Evolutionary conservation across 2,113 vertebrate species (phyloP).

Genomic region (Sturnus vulgaris): DNA sequence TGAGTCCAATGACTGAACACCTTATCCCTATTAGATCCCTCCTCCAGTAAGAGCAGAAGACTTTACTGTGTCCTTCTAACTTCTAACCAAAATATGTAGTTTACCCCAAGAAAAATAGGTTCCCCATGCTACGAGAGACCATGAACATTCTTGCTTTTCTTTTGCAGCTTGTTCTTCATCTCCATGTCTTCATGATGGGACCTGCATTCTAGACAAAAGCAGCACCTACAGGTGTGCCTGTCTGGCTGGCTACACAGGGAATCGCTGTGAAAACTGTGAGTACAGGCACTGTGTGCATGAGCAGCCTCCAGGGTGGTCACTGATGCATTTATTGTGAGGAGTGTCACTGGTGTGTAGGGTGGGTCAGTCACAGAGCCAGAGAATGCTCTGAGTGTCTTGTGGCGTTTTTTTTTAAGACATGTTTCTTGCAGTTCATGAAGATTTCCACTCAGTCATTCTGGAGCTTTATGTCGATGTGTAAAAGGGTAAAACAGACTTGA

Average conservation of each 20-base stretch:
- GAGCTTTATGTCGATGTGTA: not conserved
- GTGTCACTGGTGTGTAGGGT: not conserved
- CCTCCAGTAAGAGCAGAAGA: not conserved
- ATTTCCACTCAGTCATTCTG: not conserved
- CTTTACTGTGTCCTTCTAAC: not conserved
- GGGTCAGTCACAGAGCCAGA: not conserved
- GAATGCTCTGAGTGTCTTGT: not conserved
- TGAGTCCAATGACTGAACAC: too few relatives aligned
- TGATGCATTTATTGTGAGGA: not conserved
- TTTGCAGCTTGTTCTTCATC: slow-evolving; percentile 88
- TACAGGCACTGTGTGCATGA: not conserved
- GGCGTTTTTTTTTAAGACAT: not conserved
- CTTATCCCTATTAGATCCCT: not conserved
- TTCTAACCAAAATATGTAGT: not conserved
- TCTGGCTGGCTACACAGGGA: slow-evolving; percentile 91
- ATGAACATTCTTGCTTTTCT: slow-evolving; percentile 21
- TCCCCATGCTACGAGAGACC: not conserved
- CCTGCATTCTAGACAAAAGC: slow-evolving; percentile 82
- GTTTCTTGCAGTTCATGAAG: not conserved
- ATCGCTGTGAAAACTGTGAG: slow-evolving; percentile 90
- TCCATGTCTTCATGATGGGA: slow-evolving; percentile 93
- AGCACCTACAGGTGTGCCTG: slow-evolving; percentile 88
- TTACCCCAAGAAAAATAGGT: not conserved
- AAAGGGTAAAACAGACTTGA: not conserved
- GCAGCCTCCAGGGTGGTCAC: not conserved